Evolutionary conservation across 2,113 vertebrate species (phyloP).

Genomic region (Sceloporus undulatus): DNA sequence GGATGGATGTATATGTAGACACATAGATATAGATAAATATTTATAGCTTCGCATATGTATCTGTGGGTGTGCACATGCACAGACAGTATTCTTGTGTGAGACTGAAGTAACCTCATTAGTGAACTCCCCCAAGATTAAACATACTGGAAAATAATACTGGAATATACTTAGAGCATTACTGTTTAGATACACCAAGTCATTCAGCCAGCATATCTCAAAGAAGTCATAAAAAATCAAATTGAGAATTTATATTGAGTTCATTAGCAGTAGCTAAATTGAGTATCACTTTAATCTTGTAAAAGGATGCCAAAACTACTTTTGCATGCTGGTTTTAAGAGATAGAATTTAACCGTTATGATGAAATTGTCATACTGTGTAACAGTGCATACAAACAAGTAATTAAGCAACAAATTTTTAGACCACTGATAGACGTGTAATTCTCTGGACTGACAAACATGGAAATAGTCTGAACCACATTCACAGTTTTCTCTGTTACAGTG

Average conservation of each 20-base stretch:
- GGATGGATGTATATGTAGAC: not conserved
- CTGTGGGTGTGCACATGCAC: too few relatives aligned
- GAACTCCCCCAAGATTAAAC: not conserved
- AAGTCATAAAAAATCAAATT: not conserved
- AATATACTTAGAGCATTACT: not conserved
- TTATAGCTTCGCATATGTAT: too few relatives aligned
- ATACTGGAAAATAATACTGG: not conserved
- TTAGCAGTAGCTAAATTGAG: not conserved
- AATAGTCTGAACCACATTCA: not conserved
- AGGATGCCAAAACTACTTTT: not conserved
- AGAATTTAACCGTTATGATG: too few relatives aligned
- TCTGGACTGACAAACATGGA: not conserved
- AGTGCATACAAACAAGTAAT: not conserved
- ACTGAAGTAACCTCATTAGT: not conserved
- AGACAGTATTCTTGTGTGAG: not conserved
- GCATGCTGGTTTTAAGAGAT: not conserved
- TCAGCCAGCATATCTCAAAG: not conserved
- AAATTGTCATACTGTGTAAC: not conserved
- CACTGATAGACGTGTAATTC: not conserved
- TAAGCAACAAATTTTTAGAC: not conserved
- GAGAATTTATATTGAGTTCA: not conserved
- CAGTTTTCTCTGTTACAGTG: not conserved
- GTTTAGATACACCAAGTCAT: not conserved
- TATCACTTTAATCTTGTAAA: not conserved
- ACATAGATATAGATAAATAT: too few relatives aligned